Percentiles rank a stretch among this genome's conserved stretches.
Conservation (phyloP, 1,140 invertebrate genomes). For the Wiebesia pumilae region DNA sequence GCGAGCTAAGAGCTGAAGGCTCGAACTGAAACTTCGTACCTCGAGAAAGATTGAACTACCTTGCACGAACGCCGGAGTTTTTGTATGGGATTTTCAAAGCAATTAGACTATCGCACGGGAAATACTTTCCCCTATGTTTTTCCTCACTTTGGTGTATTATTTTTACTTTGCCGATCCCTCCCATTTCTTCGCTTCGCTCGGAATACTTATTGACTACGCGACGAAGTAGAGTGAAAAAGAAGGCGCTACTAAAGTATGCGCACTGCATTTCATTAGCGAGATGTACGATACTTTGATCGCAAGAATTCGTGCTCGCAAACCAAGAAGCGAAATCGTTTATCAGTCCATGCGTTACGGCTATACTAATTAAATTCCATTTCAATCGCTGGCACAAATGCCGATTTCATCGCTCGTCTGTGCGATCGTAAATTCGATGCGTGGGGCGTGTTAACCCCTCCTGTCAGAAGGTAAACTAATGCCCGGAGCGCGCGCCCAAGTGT, state of each 20-base stretch:
- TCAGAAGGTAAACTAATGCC: constrained; percentile 24
- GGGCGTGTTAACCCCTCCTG: constrained; percentile 4
- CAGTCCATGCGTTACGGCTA: not conserved
- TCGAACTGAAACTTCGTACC: constrained; percentile 46
- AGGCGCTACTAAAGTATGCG: not conserved
- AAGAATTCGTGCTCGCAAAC: not conserved
- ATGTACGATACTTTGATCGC: constrained; percentile 6
- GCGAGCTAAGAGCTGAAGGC: constrained; percentile 27
- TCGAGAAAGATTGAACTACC: constrained; percentile 44
- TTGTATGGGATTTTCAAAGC: constrained; percentile 48
- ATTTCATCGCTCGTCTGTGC: not conserved
- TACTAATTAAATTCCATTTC: constrained; percentile 14
- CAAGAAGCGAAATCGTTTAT: not conserved
- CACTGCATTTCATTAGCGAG: constrained; percentile 34
- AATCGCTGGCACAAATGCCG: not conserved
- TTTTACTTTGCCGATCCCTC: not conserved
- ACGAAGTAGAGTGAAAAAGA: not conserved
- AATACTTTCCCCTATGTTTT: not conserved
- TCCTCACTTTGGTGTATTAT: not conserved
- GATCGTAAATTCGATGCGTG: constrained; percentile 39
- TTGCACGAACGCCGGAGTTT: constrained; percentile 5
- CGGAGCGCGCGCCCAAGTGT: not conserved
- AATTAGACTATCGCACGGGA: constrained; percentile 44
- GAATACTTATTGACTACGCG: not conserved
- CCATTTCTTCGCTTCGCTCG: not conserved